These are phyloP conservation scores for Mimumesa dahlbomi DNA, from an alignment of 2,888 invertebrate species.

Conservation along the genomic window DNA sequence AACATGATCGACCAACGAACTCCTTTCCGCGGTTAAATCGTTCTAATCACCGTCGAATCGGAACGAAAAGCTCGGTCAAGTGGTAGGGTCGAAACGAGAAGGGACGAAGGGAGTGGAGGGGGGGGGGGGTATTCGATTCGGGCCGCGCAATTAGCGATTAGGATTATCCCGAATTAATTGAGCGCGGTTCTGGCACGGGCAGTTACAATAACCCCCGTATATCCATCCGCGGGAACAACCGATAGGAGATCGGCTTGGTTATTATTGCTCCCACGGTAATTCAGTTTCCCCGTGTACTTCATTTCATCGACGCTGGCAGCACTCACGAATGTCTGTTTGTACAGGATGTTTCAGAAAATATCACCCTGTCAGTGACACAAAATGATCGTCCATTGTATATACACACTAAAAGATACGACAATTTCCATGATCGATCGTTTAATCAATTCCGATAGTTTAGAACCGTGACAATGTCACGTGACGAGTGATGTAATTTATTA, in stretches of 20 bases:
- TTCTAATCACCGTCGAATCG: not conserved
- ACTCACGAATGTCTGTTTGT: too few relatives aligned
- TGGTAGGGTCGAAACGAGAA: conserved; percentile 4
- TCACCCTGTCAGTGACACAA: too few relatives aligned
- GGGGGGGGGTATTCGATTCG: not conserved
- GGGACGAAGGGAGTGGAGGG: not conserved
- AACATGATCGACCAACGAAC: too few relatives aligned
- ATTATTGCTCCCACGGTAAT: conserved; percentile 68
- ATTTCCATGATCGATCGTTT: too few relatives aligned
- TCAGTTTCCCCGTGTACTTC: conserved; percentile 64
- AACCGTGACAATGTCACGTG: too few relatives aligned
- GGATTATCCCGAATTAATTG: conserved; percentile 78
- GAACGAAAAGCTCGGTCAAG: conserved; percentile 8
- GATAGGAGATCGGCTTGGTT: conserved; percentile 65
- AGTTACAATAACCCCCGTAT: conserved; percentile 66
- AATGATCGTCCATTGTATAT: too few relatives aligned
- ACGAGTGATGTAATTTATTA: too few relatives aligned
- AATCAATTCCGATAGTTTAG: too few relatives aligned
- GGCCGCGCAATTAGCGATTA: conserved; percentile 74
- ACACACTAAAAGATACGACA: too few relatives aligned
- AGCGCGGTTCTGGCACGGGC: conserved; percentile 45
- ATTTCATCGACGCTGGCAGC: too few relatives aligned
- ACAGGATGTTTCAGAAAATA: too few relatives aligned
- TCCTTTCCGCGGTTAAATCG: not conserved
- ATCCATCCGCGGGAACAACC: conserved; percentile 62